Evolutionary conservation across 2,888 invertebrate species (phyloP), one percentile per base, ranked within the genome.

Genomic region (Trichogramma evanescens): DNA sequence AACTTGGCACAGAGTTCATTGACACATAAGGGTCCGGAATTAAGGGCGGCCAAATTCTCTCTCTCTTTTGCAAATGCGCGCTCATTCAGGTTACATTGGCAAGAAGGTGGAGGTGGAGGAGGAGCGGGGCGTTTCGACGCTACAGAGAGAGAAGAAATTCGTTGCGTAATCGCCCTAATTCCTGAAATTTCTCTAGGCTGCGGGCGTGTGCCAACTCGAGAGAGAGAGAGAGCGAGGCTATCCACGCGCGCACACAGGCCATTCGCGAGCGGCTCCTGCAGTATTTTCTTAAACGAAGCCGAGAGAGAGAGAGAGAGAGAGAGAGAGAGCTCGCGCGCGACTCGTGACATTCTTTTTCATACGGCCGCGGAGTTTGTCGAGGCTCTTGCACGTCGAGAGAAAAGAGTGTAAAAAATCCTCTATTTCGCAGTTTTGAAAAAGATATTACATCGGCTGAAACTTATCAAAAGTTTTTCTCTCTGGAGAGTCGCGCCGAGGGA

Each of bases 151-250:
- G 43, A 55, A 58, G 45, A 55, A 51, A 58, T 58, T 62, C 53
- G 50, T 61, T 61, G 45, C 52, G 50, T 44, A 61, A 61, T 10
- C 54, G 58, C 58, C 39, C 60, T 50, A 61, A 63, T 67, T 69
- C 66, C 69, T 40, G 60, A 54, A 63, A 60, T 56, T 50, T 48
- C 50, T 49, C 55, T 49, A 59, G 52, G 56, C 55, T 40, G 61
- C 63, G 63, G 58, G 59, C 55, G 26, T 63, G 63, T 65, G 65
- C 42, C 54, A 40, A 50, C 44, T 58, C 50, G 40, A 5, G 13
- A 10, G 5, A 9, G 42, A 44, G 48, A 7, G 10, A 46, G 5
- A n/a, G 46, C 7, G 46, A 48, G 48, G 48, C 6, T 13, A 48
- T 13, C 10, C 4, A 6, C 4, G 10, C 26, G 48, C 48, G 26